phyloP scores from a whole-genome alignment of 2,797 vertebrate genomes.

The Centropyge bicolor region DNA sequence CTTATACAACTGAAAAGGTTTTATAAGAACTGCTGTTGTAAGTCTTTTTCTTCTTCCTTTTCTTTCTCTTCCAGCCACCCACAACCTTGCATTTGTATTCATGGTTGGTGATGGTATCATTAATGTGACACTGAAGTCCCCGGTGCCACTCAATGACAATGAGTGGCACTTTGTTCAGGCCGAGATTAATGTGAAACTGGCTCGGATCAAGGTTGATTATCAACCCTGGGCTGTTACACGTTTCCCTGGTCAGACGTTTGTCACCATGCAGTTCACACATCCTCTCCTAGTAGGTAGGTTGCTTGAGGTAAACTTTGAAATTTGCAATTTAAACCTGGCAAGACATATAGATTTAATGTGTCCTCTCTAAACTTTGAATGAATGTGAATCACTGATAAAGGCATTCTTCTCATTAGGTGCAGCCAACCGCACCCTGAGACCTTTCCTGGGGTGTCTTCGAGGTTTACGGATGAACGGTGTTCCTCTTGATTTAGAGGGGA shows the following conservation, averaged over 20 bases:
- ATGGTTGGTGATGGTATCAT: slow-evolving; percentile 95
- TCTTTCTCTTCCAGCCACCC: slow-evolving; percentile 87
- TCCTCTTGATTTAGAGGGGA: slow-evolving; percentile 93
- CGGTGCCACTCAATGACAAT: slow-evolving; percentile 91
- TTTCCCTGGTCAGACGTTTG: slow-evolving; percentile 93
- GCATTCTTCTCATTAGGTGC: slow-evolving; percentile 83
- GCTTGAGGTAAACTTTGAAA: neutral
- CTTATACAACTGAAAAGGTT: neutral
- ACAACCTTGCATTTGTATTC: slow-evolving; percentile 90
- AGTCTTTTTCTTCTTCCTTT: slow-evolving; percentile 10
- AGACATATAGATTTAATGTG: neutral
- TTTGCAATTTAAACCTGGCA: neutral
- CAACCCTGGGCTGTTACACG: slow-evolving; percentile 91
- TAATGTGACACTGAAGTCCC: slow-evolving; percentile 89
- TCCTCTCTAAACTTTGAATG: neutral
- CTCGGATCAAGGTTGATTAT: slow-evolving; percentile 93
- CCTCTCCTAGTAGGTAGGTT: slow-evolving; percentile 93
- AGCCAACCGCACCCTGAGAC: slow-evolving; percentile 91
- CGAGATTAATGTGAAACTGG: slow-evolving; percentile 95
- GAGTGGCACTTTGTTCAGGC: slow-evolving; percentile 98
- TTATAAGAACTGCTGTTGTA: neutral
- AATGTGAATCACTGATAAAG: slow-evolving; percentile 13
- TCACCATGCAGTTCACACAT: slow-evolving; percentile 91
- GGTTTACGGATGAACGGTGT: slow-evolving; percentile 94
- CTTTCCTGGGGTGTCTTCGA: slow-evolving; percentile 95